Evolutionary conservation across 1,140 invertebrate genomes (phyloP), one percentile per base, ranked within the genome.

Genomic region (Potamilus streckersoni): DNA sequence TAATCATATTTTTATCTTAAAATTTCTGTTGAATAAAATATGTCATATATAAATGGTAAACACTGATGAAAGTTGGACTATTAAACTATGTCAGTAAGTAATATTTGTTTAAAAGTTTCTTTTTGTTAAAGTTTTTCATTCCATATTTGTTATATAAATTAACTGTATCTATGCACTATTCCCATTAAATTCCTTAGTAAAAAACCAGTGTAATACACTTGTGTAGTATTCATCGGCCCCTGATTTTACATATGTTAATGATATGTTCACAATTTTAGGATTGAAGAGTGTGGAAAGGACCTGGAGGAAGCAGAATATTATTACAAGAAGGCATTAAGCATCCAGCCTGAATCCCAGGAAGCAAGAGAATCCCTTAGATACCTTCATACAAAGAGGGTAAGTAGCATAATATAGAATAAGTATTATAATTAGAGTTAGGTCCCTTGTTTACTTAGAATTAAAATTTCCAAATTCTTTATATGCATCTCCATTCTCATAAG

Each of bases 331-430:
- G 96, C 96, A 5, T 89, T 97, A 57, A 94, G 95, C 87, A 88
- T 96, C 23, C 96, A 97, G 91, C 94, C 94, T 31, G 94, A 93
- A 74, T 96, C 97, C 90, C 93, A 93, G 17, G 97, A 98, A 91
- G 96, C 96, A 62, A 92, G 94, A 70, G 96, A 96, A 89, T 97
- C 96, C 89, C 93, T 97, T 91, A 95, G 95, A n/a, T 96, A 97
- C 69, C 14, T 77, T 16, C 70, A 76, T 23, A 66, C 66, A 38
- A 74, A 73, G 61, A 31, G 70, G 71, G 78, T 70, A 59, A 38
- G 38, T 38, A 64, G 19, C 5, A 49, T 49, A 49, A 49, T 49
- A 8, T 49, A 49, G 6, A 49, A 49, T 49, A 49, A 11, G 11
- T 8, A 49, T 49, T 49, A 11, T 49, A 49, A 49, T 49, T 11